A percentile compares a stretch with the other conserved stretches of the same genome.
phyloP scores from a whole-genome alignment of 2,797 vertebrate genomes.

The Pantherophis vulpinus region DNA sequence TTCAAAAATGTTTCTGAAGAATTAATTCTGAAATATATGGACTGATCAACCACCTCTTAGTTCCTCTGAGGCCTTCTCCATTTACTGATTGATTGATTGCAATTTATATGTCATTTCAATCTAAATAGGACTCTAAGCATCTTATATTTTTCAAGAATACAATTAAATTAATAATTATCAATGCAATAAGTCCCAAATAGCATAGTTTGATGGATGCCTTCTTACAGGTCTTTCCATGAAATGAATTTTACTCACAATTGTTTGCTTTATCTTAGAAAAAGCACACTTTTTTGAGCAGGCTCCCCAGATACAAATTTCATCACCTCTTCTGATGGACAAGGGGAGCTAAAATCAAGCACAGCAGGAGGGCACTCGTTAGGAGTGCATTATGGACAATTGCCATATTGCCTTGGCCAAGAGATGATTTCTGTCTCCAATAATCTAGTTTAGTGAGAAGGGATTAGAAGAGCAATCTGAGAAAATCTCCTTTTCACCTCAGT shows the following conservation, averaged over 20 bases:
- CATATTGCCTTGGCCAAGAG: neutral
- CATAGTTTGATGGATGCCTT: neutral
- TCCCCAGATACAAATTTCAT: neutral
- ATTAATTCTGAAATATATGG: neutral
- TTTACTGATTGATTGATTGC: neutral
- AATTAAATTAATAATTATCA: neutral
- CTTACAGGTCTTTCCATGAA: neutral
- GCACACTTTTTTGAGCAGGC: neutral
- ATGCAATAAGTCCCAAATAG: neutral
- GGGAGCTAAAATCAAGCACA: neutral
- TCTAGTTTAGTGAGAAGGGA: neutral
- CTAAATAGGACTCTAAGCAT: neutral
- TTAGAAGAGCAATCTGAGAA: neutral
- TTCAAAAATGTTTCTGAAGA: neutral
- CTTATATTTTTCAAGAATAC: neutral
- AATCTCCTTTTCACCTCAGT: constrained; percentile 11
- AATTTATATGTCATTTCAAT: neutral
- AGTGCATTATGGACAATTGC: neutral
- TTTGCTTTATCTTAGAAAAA: neutral
- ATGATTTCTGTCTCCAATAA: neutral
- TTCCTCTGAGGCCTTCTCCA: neutral
- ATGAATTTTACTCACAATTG: neutral
- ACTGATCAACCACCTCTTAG: neutral
- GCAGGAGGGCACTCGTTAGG: neutral
- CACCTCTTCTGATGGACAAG: neutral